phyloP scores from a whole-genome alignment of 2,797 vertebrate genomes.

The Melanotaenia parkinsoni region DNA sequence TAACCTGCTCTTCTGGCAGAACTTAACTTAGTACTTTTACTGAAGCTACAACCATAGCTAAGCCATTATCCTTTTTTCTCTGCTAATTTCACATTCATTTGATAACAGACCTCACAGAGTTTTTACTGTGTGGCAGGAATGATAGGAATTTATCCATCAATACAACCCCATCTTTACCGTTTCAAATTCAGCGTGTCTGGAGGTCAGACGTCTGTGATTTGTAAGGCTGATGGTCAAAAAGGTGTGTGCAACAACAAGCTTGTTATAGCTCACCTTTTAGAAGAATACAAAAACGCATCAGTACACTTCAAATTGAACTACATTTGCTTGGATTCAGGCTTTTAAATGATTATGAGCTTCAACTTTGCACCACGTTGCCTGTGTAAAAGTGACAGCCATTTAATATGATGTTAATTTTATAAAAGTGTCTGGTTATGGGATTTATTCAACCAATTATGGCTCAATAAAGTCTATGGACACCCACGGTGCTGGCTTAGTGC shows the following conservation, averaged over 20 bases:
- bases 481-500: not conserved
- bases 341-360: not conserved
- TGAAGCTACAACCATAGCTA: not conserved
- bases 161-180: not conserved
- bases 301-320: not conserved
- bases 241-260: not conserved
- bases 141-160: not conserved
- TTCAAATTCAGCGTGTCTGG: not conserved
- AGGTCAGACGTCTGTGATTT: not conserved
- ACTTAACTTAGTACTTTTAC: not conserved
- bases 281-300: not conserved
- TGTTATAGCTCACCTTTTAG: not conserved
- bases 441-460: not conserved
- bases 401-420: not conserved
- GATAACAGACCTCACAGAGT: not conserved
- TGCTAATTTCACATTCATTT: not conserved
- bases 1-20: not conserved
- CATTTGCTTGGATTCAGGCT: not conserved
- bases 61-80: not conserved
- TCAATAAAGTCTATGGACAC: not conserved
- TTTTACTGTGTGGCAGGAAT: not conserved
- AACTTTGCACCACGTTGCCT: not conserved
- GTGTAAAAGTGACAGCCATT: not conserved
- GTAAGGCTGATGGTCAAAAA: not conserved
- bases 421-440: not conserved